Conservation (phyloP, 2,888 invertebrate species). For the Caenorhabditis zanzibari region DNA sequence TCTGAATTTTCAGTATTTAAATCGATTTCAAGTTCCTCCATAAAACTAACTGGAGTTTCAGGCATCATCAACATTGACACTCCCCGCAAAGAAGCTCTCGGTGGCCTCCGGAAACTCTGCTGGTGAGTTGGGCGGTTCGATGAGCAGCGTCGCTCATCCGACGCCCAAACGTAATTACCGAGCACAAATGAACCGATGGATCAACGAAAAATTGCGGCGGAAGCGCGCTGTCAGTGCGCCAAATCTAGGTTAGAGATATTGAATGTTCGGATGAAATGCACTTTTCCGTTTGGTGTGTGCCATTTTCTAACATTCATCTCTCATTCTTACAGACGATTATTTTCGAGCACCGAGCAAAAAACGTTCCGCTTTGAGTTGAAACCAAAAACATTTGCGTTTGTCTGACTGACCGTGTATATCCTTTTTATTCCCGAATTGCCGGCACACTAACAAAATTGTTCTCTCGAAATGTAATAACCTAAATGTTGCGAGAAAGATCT, state of each 20-base stretch:
- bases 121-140: conserved; percentile 72
- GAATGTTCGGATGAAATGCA: conserved; percentile 27
- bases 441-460: conserved; percentile 16
- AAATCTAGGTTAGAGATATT: conserved; percentile 89
- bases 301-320: conserved; percentile 52
- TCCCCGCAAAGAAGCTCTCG: conserved; percentile 76
- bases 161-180: conserved; percentile 70
- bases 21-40: too few species aligned
- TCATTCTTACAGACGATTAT: conserved; percentile 22
- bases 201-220: conserved; percentile 72
- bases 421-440: background rate
- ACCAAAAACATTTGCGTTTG: conserved; percentile 29
- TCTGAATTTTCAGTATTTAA: too few species aligned
- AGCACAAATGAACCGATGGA: conserved; percentile 77
- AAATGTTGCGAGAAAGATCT: background rate
- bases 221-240: conserved; percentile 92
- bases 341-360: background rate
- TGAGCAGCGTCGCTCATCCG: conserved; percentile 62
- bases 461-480: conserved; percentile 12
- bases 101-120: conserved; percentile 71
- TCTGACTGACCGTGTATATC: conserved; percentile 15
- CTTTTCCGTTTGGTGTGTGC: conserved; percentile 51
- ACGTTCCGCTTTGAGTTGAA: conserved; percentile 15
- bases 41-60: conserved; percentile 49
- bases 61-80: conserved; percentile 77